Percentiles rank a stretch among this genome's conserved stretches.
Evolutionary conservation across 2,888 invertebrate genomes (phyloP).

Genomic region (Brachyptera risi): DNA sequence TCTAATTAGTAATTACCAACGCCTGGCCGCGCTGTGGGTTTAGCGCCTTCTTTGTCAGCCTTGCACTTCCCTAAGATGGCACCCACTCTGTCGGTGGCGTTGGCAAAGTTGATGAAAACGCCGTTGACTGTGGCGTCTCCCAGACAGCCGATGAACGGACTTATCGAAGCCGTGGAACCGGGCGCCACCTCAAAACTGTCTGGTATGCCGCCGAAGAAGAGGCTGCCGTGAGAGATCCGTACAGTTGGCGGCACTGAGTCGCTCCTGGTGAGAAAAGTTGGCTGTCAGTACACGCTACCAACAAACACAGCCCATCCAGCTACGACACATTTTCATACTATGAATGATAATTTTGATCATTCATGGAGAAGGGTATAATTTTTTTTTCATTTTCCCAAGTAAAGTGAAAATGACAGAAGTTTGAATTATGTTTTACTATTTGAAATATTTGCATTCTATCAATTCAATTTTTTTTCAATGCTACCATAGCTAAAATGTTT

Average conservation of each 20-base stretch:
- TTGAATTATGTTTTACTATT: no score
- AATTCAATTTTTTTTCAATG: no score
- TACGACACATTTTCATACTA: no score
- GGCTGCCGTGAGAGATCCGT: constrained; percentile 61
- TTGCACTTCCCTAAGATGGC: constrained; percentile 59
- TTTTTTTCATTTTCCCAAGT: no score
- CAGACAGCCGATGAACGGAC: constrained; percentile 83
- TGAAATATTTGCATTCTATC: no score
- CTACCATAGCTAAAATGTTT: no score
- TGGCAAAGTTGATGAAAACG: constrained; percentile 71
- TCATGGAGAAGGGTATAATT: no score
- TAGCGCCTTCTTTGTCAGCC: constrained; percentile 23
- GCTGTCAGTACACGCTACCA: not conserved
- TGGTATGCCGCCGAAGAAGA: constrained; percentile 87
- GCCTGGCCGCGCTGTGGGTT: no score
- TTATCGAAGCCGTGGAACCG: constrained; percentile 52
- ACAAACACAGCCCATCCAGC: no score
- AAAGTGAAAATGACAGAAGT: no score
- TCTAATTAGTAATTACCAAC: no score
- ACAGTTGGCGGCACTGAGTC: constrained; percentile 55
- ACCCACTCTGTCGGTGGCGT: constrained; percentile 55
- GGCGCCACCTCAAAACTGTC: constrained; percentile 51
- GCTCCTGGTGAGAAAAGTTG: constrained; percentile 44
- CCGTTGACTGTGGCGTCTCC: constrained; percentile 90
- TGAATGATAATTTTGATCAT: no score